Evolutionary conservation across 1,140 invertebrate genomes (phyloP), one percentile per base, ranked within the genome.

Genomic region (Zaprionus camerounensis): DNA sequence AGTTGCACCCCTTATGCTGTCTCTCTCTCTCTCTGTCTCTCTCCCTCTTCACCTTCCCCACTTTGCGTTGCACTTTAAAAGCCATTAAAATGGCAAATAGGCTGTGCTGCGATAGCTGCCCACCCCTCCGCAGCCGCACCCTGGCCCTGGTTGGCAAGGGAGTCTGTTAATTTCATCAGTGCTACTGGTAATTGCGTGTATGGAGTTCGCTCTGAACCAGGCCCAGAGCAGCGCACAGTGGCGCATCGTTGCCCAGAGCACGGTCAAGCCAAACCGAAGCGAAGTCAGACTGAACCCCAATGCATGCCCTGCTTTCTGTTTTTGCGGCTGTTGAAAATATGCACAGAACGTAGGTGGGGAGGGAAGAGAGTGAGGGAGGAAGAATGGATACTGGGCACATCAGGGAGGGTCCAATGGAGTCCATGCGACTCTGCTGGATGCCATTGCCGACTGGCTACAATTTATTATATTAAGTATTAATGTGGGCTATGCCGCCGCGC

Each of bases 381-480:
- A 13, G 38, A 5, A 17, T 15, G 15, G 6, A 44, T 44, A 7
- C 41, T 44, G 41, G n/a, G 41, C n/a, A 46, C n/a, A 7, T n/a
- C 15, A 44, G 41, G 5, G n/a, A 63, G 61, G 46, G 7, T 7
- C 17, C 31, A 34, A 9, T 34, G 4, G 44, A n/a, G 38, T 31
- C 44, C 20, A 38, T 58, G 36, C 34, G 70, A 57, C 51, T 67
- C 57, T 31, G 17, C 28, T 58, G 83, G 53, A 80, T 87, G 80
- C 83, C 83, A 78, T 65, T 88, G 84, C 80, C 67, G 83, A 88
- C 85, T 90, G 85, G 81, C 86, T 82, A 90, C 85, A 90, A 91
- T 90, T 90, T 90, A 91, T 90, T 90, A 82, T 90, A 90, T 90
- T 90, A 90, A 81, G 85, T 85, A 90, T 90, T 90, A 85, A 90